A percentile compares a stretch with the other conserved stretches of the same genome.
These are phyloP conservation scores for Calycopis cecrops DNA, from an alignment of 1,140 invertebrate genomes.

Conservation along the genomic window DNA sequence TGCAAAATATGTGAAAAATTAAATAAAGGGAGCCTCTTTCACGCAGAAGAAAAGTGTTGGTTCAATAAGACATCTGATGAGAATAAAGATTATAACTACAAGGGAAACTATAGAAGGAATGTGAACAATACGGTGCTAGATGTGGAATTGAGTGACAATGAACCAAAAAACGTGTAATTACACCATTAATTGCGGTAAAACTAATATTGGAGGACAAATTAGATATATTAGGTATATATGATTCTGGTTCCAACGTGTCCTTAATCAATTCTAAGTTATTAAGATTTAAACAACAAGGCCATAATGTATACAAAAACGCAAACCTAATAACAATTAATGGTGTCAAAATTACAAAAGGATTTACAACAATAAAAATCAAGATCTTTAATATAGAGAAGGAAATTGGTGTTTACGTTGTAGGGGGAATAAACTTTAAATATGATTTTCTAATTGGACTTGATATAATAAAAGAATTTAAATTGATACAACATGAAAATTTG, in stretches of 20 bases:
- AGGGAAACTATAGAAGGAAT: slow-evolving; percentile 17
- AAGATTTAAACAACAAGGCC: slow-evolving; percentile 18
- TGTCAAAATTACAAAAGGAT: slow-evolving; percentile 25
- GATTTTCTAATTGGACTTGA: slow-evolving; percentile 28
- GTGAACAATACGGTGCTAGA: slow-evolving; percentile 39
- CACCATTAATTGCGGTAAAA: slow-evolving; percentile 36
- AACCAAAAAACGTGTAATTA: slow-evolving; percentile 32
- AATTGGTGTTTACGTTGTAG: slow-evolving; percentile 27
- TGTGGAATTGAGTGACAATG: slow-evolving; percentile 30
- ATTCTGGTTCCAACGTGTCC: slow-evolving; percentile 22
- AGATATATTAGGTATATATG: slow-evolving; percentile 29
- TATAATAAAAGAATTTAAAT: slow-evolving; percentile 26
- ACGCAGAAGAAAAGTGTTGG: slow-evolving; percentile 36
- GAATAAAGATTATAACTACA: too few relatives aligned
- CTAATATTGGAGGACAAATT: slow-evolving; percentile 25
- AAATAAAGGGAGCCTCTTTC: slow-evolving; percentile 45
- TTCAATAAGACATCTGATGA: slow-evolving; percentile 20
- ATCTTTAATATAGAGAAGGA: slow-evolving; percentile 29
- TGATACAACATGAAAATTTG: slow-evolving; percentile 27
- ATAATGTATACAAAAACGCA: slow-evolving; percentile 13
- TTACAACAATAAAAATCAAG: slow-evolving; percentile 25
- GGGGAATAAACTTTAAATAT: slow-evolving; percentile 28
- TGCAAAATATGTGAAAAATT: slow-evolving; percentile 41
- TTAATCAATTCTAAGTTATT: slow-evolving; percentile 32
- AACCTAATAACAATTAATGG: slow-evolving; percentile 33